Conservation (phyloP, 2,113 vertebrate genomes). For the Procavia capensis region DNA sequence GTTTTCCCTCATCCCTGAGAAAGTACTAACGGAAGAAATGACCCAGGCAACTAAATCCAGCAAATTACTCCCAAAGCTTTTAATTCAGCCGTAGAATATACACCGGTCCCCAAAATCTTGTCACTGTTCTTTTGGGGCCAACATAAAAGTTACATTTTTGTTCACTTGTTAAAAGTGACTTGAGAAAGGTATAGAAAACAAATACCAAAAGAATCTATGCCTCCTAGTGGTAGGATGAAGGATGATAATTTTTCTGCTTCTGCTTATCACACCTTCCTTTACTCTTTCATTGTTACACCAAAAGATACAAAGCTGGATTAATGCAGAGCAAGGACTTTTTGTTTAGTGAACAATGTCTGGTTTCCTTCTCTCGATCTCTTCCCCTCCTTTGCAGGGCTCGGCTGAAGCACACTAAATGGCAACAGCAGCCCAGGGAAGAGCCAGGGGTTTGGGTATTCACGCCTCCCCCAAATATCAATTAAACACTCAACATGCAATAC, state of each 20-base stretch:
- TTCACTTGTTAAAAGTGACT: neutral
- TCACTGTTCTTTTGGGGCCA: neutral
- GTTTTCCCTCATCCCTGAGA: too few species aligned
- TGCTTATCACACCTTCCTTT: neutral
- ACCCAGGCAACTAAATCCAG: neutral
- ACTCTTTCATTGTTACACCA: neutral
- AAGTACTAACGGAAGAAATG: neutral
- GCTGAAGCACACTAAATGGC: neutral
- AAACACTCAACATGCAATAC: neutral
- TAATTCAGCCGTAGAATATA: neutral
- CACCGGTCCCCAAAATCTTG: neutral
- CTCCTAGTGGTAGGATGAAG: conserved; percentile 54
- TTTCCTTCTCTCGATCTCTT: neutral
- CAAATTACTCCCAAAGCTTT: neutral
- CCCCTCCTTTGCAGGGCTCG: neutral
- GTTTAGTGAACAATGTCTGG: neutral
- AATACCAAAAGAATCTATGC: conserved; percentile 32
- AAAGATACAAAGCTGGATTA: neutral
- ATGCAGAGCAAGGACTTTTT: neutral
- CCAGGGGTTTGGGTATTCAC: neutral
- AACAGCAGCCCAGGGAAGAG: neutral
- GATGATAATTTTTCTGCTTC: neutral
- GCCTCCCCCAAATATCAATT: neutral
- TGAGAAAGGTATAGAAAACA: neutral
- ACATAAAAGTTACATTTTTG: neutral